Base-by-base conservation (phyloP, 2,113 vertebrate species). In the Podarcis muralis region DNA sequence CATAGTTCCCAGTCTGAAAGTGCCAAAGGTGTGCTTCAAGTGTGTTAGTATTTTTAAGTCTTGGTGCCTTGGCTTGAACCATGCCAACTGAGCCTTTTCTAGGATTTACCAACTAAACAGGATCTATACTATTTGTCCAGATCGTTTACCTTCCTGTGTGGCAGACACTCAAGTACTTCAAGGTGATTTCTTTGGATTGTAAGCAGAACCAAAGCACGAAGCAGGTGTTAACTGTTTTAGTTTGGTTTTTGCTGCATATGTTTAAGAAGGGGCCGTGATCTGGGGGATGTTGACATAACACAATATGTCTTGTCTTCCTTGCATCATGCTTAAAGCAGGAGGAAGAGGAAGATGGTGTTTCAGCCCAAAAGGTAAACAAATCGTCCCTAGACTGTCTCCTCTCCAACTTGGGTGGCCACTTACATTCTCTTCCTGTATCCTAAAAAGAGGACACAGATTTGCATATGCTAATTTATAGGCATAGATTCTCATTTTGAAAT, bases 61-160 rank as follows among this genome's bases (percentile, higher is more conserved):
- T 62, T 35, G 48, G 13, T 65, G 5, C n/a, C 75, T 75, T 79
- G 5, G 25, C 75, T 75, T 79, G 5, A 5, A n/a, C 30, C 7
- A 20, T 81, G 81, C 40, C 81, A 81, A 2, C 2, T 20, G 62
- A 74, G 81, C 40, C 80, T n/a, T 72, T 87, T 5, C 32, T 80
- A 22, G n/a, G 57, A 27, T 89, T 80, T 84, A 62, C 32, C 68
- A 48, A n/a, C 87, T 81, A 87, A 84, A 89, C 5, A 86, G 66
- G 75, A 87, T 74, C 81, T 78, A 65, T 88, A 48, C 22, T 77
- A 69, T 86, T 92, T 86, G 83, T 59, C 83, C 85, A 79, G 72
- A 88, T 71, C 78, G 72, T 87, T 91, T 76, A 77, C 62, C 77
- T 87, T 84, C 81, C 69, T 71, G 22, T 71, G 72, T 78, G 59